A percentile compares a stretch with the other conserved stretches of the same genome.
These are phyloP conservation scores for Agonopterix heracliana DNA, from an alignment of 2,888 invertebrate species.

Conservation along the genomic window DNA sequence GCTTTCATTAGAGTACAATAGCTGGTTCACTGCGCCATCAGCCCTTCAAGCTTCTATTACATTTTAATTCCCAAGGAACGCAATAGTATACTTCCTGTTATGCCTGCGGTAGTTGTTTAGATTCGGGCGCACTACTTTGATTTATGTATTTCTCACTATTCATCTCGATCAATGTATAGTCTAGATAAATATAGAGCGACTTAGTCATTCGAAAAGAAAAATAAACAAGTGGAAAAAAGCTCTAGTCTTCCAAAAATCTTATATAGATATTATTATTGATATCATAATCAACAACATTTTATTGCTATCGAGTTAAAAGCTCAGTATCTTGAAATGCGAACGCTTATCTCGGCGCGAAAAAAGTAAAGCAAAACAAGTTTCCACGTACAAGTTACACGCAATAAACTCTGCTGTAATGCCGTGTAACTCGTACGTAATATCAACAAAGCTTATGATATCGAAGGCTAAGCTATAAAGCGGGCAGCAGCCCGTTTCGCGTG, in stretches of 20 bases:
- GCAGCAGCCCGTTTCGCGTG: constrained; percentile 19
- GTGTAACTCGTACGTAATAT: constrained; percentile 34
- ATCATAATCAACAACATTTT: too few relatives aligned
- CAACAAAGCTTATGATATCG: constrained; percentile 33
- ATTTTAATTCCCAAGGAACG: constrained; percentile 11
- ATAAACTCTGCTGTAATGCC: constrained; percentile 31
- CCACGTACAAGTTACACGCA: constrained; percentile 25
- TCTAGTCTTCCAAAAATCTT: too few relatives aligned
- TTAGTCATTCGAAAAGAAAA: too few relatives aligned
- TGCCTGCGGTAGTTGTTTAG: neutral
- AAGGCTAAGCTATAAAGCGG: constrained; percentile 25
- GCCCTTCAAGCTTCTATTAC: constrained; percentile 17
- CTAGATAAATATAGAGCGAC: too few relatives aligned
- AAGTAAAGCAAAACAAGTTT: constrained; percentile 5
- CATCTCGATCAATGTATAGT: too few relatives aligned
- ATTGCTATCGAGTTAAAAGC: neutral
- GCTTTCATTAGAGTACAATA: constrained; percentile 60
- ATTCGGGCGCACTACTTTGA: neutral
- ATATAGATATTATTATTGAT: too few relatives aligned
- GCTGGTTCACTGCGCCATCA: constrained; percentile 32
- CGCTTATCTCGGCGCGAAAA: constrained; percentile 1
- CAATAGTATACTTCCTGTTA: constrained; percentile 10
- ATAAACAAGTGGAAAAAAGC: too few relatives aligned
- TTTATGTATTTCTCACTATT: too few relatives aligned
- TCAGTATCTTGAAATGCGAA: neutral